Evolutionary conservation across 2,797 vertebrate species (phyloP), one percentile per base, ranked within the genome.

Genomic region (Lagocephalus sceleratus): DNA sequence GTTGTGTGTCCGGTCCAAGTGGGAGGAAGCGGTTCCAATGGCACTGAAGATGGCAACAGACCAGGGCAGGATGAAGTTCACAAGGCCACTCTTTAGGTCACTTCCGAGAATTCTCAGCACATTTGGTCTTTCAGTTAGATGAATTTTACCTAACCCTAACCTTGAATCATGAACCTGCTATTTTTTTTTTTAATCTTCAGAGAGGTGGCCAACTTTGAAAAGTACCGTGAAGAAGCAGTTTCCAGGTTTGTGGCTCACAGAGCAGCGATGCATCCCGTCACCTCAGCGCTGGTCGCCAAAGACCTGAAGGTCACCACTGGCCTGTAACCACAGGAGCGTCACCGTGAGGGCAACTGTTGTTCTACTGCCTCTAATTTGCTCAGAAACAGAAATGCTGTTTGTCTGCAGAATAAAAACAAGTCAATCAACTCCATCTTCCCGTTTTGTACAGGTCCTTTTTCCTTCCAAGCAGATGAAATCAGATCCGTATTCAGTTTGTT

Each of bases 11-110:
- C 91, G 84, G 49, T 92, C 93, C 10, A 88, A 63, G 42, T 99
- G 94, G 95, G 95, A 98, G 73, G 93, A 94, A 7, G 90, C 88
- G 0, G 92, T 98, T 78, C 92, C 96, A 45, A 54, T 93, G 80
- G 95, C 97, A 39, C 71, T 99, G 60, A 90, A 92, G 82, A 98
- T 99, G 97, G 96, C 93, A 1, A 95, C 93, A 0, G 93, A 97
- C 38, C 97, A 99, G 84, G 96, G 97, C 60, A 88, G 97, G 71
- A 93, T 98, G 93, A 99, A 99, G 75, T 98, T 94, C 73, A 98
- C 94, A 0, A 90, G 96, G 0, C 96, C 96, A 0, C 87, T 99
- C 49, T 97, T 95, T 84, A 94, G 90, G 97, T 98, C n/a, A 1
- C 8, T 20, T 20, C 19, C 8, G 12, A 10, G 6, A 29, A 10